Evolutionary conservation across 2,113 vertebrate genomes (phyloP).

Genomic region (Formicarius rufipectus): DNA sequence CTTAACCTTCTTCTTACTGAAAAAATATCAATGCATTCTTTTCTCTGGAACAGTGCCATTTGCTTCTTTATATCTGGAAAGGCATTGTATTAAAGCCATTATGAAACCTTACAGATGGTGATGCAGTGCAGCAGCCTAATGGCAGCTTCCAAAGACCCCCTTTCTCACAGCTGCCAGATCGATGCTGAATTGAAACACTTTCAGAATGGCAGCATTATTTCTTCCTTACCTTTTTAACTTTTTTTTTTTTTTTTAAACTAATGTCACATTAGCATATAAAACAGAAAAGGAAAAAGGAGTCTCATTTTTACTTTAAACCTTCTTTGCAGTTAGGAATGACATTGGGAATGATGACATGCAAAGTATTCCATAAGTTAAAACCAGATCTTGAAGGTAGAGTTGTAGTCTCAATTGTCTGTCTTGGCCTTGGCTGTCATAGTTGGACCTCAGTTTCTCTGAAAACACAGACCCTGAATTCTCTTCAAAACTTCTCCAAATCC

Average conservation of each 20-base stretch:
- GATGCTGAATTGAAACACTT: not conserved
- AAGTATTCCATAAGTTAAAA: not conserved
- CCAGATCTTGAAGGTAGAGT: not conserved
- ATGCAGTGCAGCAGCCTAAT: not conserved
- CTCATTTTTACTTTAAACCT: not conserved
- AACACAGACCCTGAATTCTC: not conserved
- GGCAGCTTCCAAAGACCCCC: not conserved
- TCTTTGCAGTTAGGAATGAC: not conserved
- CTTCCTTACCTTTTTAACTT: not conserved
- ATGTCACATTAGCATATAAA: not conserved
- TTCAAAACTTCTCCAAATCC: not conserved
- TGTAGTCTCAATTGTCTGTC: not conserved
- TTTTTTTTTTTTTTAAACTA: not conserved
- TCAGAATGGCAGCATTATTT: not conserved
- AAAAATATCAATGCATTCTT: not conserved
- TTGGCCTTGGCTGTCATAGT: not conserved
- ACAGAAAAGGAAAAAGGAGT: not conserved
- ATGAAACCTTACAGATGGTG: not conserved
- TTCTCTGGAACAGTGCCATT: not conserved
- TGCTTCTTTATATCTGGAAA: not conserved
- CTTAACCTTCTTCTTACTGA: not conserved
- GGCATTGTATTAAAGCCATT: not conserved
- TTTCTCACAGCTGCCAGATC: not conserved
- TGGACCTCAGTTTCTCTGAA: not conserved
- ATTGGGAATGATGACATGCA: not conserved